Evolutionary conservation across 2,113 vertebrate genomes (phyloP).

Genomic region (Passer domesticus): DNA sequence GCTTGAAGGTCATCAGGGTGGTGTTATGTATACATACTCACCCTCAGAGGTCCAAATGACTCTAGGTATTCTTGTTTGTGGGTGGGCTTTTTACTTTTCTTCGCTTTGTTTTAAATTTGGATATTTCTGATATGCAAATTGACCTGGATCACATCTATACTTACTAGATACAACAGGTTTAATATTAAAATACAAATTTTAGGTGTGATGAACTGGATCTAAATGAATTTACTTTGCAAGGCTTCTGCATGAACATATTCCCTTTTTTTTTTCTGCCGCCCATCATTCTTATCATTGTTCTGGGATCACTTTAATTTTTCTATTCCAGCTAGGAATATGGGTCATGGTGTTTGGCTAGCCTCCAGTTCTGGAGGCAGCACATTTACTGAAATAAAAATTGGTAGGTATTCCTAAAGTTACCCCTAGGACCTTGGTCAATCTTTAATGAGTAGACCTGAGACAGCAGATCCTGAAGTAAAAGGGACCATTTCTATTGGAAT

Average conservation of each 20-base stretch:
- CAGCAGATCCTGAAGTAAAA: neutral
- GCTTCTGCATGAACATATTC: neutral
- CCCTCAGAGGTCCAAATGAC: neutral
- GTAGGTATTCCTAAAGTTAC: neutral
- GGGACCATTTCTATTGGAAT: neutral
- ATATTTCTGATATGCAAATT: neutral
- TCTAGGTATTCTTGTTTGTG: neutral
- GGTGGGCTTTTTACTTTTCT: neutral
- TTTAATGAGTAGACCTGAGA: neutral
- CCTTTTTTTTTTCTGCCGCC: accelerated
- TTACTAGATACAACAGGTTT: neutral
- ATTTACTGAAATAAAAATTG: neutral
- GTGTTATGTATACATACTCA: neutral
- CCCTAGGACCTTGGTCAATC: neutral
- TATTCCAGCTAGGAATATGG: neutral
- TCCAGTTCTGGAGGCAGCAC: neutral
- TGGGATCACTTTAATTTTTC: neutral
- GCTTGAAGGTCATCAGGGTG: neutral
- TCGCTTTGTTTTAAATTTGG: neutral
- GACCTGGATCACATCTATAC: neutral
- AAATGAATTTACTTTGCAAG: neutral
- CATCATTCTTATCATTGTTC: neutral
- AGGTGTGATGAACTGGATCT: neutral
- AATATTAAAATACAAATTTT: neutral
- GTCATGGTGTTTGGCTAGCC: neutral